Conservation (phyloP, 2,797 vertebrate genomes). For the Synanceia verrucosa region DNA sequence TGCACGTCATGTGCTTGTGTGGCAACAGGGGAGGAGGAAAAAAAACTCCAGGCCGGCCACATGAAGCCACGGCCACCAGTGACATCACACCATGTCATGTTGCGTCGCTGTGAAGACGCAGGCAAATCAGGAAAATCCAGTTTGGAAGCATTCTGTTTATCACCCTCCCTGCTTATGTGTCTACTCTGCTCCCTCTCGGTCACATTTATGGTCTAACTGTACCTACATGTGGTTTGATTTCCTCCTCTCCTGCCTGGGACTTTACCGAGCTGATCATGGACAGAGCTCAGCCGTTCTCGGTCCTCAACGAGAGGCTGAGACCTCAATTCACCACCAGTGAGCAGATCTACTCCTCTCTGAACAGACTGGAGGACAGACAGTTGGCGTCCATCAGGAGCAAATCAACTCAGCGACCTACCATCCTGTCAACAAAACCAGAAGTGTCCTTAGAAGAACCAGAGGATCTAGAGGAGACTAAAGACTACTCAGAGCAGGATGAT, state of each 20-base stretch:
- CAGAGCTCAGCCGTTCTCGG: constrained; percentile 61
- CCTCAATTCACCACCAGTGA: constrained; percentile 48
- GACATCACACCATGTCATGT: constrained; percentile 59
- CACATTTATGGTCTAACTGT: not conserved
- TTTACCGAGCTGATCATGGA: constrained; percentile 52
- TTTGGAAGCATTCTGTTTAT: constrained; percentile 64
- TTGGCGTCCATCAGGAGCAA: not conserved
- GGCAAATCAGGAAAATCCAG: constrained; percentile 75
- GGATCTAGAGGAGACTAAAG: constrained; percentile 2
- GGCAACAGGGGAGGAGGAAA: constrained; percentile 39
- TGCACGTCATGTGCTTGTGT: constrained; percentile 41
- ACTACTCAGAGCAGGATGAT: constrained; percentile 2
- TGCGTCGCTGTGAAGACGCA: constrained; percentile 25
- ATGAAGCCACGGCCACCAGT: constrained; percentile 52
- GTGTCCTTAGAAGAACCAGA: not conserved
- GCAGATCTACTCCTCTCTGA: constrained; percentile 56
- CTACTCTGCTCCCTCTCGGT: constrained; percentile 3
- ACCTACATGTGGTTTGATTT: not conserved
- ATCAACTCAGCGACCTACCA: not conserved
- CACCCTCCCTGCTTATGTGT: constrained; percentile 13
- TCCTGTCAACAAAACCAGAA: constrained; percentile 13
- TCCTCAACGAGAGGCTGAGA: constrained; percentile 69
- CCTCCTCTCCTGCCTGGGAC: not conserved
- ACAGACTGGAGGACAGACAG: constrained; percentile 49
- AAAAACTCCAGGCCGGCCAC: not conserved